A percentile compares a stretch with the other conserved stretches of the same genome.
phyloP scores from a whole-genome alignment of 2,797 vertebrate genomes.

The Atherinosoma microstoma region DNA sequence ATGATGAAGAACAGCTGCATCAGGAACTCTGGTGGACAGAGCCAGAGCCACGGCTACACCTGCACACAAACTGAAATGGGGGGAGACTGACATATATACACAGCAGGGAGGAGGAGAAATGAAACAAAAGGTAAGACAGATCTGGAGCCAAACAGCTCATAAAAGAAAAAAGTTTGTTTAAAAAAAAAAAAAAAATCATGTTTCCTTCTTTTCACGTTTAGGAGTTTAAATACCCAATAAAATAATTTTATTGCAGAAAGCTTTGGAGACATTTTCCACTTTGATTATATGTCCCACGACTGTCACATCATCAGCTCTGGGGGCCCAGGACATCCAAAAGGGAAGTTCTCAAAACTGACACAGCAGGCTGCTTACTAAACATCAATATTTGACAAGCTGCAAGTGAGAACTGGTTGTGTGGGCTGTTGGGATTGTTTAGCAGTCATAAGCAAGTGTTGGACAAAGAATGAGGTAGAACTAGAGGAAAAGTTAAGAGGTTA shows the following conservation, averaged over 20 bases:
- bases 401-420: not conserved
- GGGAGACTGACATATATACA: not conserved
- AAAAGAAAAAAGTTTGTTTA: not conserved
- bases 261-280: not conserved
- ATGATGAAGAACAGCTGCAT: not conserved
- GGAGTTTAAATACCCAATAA: not conserved
- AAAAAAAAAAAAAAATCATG: no score
- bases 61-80: not conserved
- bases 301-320: not conserved
- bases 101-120: not conserved
- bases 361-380: not conserved
- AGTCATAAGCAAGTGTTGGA: not conserved
- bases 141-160: not conserved
- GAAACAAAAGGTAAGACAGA: not conserved
- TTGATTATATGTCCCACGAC: not conserved
- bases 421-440: not conserved
- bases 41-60: not conserved
- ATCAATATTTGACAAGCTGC: not conserved
- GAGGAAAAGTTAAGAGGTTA: not conserved
- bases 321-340: not conserved
- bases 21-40: not conserved
- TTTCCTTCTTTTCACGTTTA: not conserved
- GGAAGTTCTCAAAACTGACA: not conserved
- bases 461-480: no score
- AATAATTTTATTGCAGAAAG: not conserved